phyloP scores from a whole-genome alignment of 2,113 vertebrate species.

The Gymnarchus niloticus region DNA sequence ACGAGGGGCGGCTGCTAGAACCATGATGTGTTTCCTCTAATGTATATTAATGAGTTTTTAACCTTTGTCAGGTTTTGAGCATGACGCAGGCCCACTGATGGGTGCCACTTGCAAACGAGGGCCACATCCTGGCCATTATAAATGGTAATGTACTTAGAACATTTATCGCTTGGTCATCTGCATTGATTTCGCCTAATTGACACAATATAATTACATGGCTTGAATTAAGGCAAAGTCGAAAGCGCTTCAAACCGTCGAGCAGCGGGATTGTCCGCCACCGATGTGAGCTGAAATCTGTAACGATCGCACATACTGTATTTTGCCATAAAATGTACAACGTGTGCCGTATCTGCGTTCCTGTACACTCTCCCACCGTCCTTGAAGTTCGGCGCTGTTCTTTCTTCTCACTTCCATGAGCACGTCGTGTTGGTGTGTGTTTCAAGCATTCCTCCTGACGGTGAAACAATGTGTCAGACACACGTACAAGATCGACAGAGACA shows the following conservation, averaged over 20 bases:
- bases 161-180: conserved; percentile 1
- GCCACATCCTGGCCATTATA: background rate
- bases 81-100: background rate
- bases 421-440: background rate
- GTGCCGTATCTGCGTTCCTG: too few relatives aligned
- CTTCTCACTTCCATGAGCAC: background rate
- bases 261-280: background rate
- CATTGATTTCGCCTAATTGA: conserved; percentile 4
- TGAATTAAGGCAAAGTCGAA: conserved; percentile 19
- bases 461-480: background rate
- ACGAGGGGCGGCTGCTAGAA: background rate
- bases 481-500: background rate
- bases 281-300: too few relatives aligned
- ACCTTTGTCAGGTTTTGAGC: background rate
- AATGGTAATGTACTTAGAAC: background rate
- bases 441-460: background rate
- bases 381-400: background rate
- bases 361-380: background rate
- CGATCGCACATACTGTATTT: too few relatives aligned
- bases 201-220: background rate
- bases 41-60: conserved; percentile 15
- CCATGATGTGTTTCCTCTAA: background rate
- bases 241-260: background rate
- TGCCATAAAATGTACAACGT: too few relatives aligned
- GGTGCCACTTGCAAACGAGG: background rate